phyloP scores from a whole-genome alignment of 2,888 invertebrate species.

The Apeira syringaria region DNA sequence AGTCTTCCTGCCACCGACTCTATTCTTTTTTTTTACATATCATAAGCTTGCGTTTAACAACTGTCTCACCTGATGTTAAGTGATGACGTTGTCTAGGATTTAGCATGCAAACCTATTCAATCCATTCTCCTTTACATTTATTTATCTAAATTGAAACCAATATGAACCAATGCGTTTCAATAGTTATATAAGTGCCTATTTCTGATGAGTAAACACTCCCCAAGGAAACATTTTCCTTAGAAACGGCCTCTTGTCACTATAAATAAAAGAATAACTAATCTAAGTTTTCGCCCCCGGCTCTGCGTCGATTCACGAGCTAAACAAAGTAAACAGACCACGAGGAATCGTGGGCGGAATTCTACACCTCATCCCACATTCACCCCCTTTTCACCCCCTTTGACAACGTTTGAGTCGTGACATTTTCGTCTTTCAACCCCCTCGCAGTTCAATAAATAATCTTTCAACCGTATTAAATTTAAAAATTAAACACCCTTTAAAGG shows the following conservation, averaged over 20 bases:
- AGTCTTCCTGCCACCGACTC: too few species aligned
- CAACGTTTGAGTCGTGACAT: conserved; percentile 67
- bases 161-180: too few species aligned
- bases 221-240: conserved; percentile 27
- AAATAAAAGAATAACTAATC: conserved; percentile 68
- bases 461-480: conserved; percentile 51
- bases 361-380: conserved; percentile 29
- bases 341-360: conserved; percentile 40
- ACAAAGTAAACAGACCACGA: conserved; percentile 62
- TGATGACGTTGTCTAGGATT: too few species aligned
- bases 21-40: too few species aligned
- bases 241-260: conserved; percentile 49
- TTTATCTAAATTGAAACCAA: too few species aligned
- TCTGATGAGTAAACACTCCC: neutral
- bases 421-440: conserved; percentile 62
- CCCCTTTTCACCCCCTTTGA: conserved; percentile 32
- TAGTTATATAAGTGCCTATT: too few species aligned
- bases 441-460: conserved; percentile 70
- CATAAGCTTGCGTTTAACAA: too few species aligned
- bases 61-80: too few species aligned
- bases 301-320: conserved; percentile 59
- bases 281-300: conserved; percentile 58
- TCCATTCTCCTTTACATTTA: too few species aligned
- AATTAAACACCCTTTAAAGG: conserved; percentile 47
- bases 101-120: too few species aligned